phyloP scores from a whole-genome alignment of 2,113 vertebrate genomes.

The Gymnogyps californianus region DNA sequence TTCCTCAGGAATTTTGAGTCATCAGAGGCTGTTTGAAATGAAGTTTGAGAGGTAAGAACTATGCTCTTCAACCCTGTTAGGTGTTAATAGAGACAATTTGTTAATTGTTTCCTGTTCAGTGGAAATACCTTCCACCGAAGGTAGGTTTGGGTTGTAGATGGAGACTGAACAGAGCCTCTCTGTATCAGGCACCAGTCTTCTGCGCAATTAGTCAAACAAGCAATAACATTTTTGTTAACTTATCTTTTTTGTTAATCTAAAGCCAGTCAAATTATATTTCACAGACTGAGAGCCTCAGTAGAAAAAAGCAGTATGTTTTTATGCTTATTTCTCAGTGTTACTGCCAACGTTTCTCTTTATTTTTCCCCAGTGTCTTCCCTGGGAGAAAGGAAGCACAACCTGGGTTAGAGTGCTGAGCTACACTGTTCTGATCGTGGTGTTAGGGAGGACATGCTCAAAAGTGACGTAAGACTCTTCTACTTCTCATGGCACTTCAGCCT shows the following conservation, averaged over 20 bases:
- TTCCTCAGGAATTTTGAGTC: not conserved
- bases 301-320: not conserved
- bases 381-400: not conserved
- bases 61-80: not conserved
- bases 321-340: not conserved
- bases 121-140: not conserved
- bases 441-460: not conserved
- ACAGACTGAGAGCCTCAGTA: not conserved
- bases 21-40: not conserved
- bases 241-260: not conserved
- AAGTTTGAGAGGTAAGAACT: not conserved
- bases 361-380: not conserved
- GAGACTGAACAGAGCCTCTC: not conserved
- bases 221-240: not conserved
- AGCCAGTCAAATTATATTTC: not conserved
- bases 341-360: not conserved
- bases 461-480: not conserved
- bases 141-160: not conserved
- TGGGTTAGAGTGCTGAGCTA: not conserved
- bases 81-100: not conserved
- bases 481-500: not conserved
- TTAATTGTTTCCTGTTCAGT: slow-evolving; percentile 5
- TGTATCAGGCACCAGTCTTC: not conserved
- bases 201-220: not conserved
- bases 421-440: accelerated